These are phyloP conservation scores for Actinernus sp. DNA, from an alignment of 92 coral and sea anemone genomes.

Conservation along the genomic window DNA sequence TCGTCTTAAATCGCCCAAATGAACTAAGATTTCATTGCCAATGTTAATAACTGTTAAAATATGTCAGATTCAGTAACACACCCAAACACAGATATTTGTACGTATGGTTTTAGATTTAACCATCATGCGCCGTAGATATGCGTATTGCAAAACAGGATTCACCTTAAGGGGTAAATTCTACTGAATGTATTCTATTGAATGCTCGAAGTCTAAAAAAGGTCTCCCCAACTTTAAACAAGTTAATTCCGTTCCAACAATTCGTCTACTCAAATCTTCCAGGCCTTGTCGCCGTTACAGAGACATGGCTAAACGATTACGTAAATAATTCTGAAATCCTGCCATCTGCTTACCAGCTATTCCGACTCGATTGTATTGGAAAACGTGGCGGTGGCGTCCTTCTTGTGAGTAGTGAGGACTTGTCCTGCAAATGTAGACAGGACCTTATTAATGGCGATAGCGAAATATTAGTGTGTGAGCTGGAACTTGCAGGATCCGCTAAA, in stretches of 20 bases:
- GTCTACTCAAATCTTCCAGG: constrained; percentile 1
- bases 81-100: no score
- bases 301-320: background rate
- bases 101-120: no score
- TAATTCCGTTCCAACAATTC: background rate
- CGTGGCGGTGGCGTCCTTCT: background rate
- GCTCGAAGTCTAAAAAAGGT: constrained; percentile 2
- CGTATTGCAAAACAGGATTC: no score
- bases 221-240: background rate
- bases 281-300: background rate
- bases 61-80: no score
- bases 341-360: background rate
- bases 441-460: background rate
- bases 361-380: background rate
- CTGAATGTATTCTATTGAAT: constrained; percentile 3
- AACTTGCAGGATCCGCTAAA: background rate
- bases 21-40: no score
- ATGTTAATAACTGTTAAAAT: no score
- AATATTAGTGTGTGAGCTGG: background rate
- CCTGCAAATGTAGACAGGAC: background rate
- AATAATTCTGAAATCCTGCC: constrained; percentile 2
- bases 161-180: no score
- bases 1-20: no score
- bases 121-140: no score
- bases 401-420: background rate